Evolutionary conservation across 2,113 vertebrate genomes (phyloP).

Genomic region (Alectura lathami): DNA sequence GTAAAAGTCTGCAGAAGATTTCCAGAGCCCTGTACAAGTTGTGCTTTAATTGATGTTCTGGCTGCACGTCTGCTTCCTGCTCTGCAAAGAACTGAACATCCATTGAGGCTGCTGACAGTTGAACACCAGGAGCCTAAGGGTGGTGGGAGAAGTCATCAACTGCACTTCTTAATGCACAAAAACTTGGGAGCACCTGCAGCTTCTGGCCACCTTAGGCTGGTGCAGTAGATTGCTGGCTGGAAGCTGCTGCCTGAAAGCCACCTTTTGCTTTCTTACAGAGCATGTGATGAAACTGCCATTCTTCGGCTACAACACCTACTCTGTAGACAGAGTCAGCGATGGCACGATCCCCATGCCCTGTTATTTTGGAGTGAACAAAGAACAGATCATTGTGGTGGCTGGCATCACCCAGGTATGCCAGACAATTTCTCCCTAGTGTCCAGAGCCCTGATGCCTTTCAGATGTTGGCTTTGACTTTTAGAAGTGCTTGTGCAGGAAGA

Average conservation of each 20-base stretch:
- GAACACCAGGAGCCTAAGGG: neutral
- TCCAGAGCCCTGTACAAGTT: neutral
- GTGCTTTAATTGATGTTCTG: neutral
- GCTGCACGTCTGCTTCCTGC: neutral
- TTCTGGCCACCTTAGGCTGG: neutral
- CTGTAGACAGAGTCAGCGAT: conserved; percentile 79
- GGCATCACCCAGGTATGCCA: conserved; percentile 80
- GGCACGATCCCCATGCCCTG: conserved; percentile 72
- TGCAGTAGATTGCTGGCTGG: neutral
- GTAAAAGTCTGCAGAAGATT: neutral
- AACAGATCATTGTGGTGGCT: conserved; percentile 78
- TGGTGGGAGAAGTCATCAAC: neutral
- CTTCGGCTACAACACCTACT: conserved; percentile 83
- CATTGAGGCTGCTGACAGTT: neutral
- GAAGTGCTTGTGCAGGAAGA: neutral
- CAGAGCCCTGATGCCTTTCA: neutral
- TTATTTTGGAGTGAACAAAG: conserved; percentile 80
- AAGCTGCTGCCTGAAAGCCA: neutral
- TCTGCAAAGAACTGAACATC: neutral
- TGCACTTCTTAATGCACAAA: neutral
- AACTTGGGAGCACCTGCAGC: neutral
- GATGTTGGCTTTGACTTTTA: neutral
- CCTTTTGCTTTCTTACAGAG: conserved; percentile 71
- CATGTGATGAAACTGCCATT: conserved; percentile 72
- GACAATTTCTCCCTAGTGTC: neutral